phyloP scores from a whole-genome alignment of 2,797 vertebrate genomes.

The Pogoniulus pusillus region DNA sequence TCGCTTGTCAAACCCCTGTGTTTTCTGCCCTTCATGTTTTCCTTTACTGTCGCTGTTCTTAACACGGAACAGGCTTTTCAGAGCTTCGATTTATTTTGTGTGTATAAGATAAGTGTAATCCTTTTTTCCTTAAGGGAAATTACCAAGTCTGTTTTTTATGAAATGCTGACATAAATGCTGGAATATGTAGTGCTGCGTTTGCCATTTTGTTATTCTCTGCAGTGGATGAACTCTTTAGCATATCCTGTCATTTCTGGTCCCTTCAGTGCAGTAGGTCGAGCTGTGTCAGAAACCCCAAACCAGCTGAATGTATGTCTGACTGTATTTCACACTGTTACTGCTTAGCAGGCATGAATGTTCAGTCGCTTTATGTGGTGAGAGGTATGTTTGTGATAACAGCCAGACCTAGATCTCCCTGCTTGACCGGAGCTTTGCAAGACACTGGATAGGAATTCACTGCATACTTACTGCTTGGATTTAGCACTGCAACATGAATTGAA shows the following conservation, averaged over 20 bases:
- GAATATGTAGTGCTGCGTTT: not conserved
- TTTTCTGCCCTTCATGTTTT: not conserved
- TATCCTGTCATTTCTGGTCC: not conserved
- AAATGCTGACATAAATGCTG: not conserved
- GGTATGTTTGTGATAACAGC: conserved; percentile 18
- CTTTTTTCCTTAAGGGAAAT: not conserved
- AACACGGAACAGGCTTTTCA: not conserved
- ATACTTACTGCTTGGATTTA: conserved; percentile 44
- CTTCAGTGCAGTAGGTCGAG: not conserved
- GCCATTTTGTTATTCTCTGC: not conserved
- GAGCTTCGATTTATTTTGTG: not conserved
- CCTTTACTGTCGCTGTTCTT: not conserved
- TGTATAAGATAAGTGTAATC: not conserved
- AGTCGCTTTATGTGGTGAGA: conserved; percentile 34
- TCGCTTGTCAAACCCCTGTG: not conserved
- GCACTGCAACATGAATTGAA: conserved; percentile 14
- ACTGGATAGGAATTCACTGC: conserved; percentile 34
- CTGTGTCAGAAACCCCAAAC: not conserved
- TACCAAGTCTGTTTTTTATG: not conserved
- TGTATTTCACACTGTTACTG: not conserved
- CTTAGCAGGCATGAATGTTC: conserved; percentile 29
- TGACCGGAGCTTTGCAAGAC: conserved; percentile 48
- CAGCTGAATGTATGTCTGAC: not conserved
- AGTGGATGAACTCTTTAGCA: not conserved
- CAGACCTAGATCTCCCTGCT: conserved; percentile 18